Conservation (phyloP, 2,888 invertebrate genomes). For the Osedax fenrisi region DNA sequence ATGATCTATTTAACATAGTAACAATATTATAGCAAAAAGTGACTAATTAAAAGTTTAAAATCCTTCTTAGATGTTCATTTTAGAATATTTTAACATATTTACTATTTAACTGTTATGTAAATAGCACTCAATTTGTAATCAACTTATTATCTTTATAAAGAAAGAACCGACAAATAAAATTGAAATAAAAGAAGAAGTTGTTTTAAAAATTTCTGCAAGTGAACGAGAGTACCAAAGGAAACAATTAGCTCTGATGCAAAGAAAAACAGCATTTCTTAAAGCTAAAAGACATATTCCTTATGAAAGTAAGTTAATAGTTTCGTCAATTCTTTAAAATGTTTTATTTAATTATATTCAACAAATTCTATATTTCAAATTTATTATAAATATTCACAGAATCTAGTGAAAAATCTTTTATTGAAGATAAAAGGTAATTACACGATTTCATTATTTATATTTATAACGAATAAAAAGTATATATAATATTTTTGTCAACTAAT, state of each 20-base stretch:
- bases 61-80: too few relatives aligned
- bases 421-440: background rate
- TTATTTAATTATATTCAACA: background rate
- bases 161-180: background rate
- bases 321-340: too few relatives aligned
- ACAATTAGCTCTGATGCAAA: background rate
- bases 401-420: background rate
- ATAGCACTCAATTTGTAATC: too few relatives aligned
- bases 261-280: background rate
- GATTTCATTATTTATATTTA: too few relatives aligned
- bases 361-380: background rate
- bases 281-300: background rate
- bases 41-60: too few relatives aligned
- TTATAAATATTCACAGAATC: background rate
- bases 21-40: too few relatives aligned
- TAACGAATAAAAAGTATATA: too few relatives aligned
- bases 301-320: background rate
- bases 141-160: background rate
- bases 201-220: background rate
- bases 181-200: background rate
- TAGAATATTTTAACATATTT: too few relatives aligned
- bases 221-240: background rate
- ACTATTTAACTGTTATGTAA: too few relatives aligned
- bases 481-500: too few relatives aligned
- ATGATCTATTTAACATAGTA: too few relatives aligned